phyloP scores from a whole-genome alignment of 2,113 vertebrate species.

The Ciconia stormi region DNA sequence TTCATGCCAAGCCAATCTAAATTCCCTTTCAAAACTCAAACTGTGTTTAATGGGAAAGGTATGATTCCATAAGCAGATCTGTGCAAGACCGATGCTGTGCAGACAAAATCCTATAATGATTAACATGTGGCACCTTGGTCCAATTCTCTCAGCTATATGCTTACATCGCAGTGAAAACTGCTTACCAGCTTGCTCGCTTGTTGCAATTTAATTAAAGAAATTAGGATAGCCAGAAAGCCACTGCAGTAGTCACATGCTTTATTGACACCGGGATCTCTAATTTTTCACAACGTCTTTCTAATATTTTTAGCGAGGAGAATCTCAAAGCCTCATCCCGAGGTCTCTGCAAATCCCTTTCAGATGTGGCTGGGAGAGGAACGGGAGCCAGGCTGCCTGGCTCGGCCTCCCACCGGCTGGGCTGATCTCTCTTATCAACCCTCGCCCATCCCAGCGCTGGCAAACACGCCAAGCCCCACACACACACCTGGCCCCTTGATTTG shows the following conservation, averaged over 20 bases:
- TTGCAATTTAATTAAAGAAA: background rate
- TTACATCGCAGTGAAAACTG: background rate
- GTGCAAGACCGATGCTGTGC: conserved; percentile 47
- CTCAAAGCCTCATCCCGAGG: background rate
- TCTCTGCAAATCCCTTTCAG: background rate
- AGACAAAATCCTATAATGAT: conserved; percentile 51
- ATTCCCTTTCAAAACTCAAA: conserved; percentile 37
- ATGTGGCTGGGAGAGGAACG: background rate
- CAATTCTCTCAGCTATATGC: background rate
- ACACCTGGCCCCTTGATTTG: rapidly evolving
- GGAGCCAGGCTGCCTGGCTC: background rate
- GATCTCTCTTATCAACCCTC: background rate
- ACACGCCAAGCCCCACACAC: rapidly evolving
- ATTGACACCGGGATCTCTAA: background rate
- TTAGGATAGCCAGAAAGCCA: background rate
- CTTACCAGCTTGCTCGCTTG: background rate
- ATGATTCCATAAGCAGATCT: conserved; percentile 59
- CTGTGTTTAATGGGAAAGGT: conserved; percentile 55
- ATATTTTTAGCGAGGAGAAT: background rate
- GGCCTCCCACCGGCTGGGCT: background rate
- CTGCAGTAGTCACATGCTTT: background rate
- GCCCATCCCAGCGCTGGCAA: background rate
- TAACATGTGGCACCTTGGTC: conserved; percentile 45
- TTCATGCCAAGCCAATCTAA: conserved; percentile 21
- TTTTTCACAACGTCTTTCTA: background rate